These are phyloP conservation scores for Bombus confusus DNA, from an alignment of 1,140 invertebrate species.

Conservation along the genomic window DNA sequence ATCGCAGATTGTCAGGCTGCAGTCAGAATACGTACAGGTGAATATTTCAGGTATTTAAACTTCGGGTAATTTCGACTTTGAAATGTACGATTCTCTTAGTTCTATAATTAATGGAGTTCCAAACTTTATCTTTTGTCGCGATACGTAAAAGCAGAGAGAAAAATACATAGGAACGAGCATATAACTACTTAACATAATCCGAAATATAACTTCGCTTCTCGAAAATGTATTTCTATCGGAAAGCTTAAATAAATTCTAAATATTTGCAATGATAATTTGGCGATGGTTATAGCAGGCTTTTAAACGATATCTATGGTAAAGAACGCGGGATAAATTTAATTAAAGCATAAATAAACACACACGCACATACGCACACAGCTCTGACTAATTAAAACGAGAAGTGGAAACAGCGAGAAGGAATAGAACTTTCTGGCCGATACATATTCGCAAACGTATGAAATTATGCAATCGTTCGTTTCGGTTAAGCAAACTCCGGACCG, in stretches of 20 bases:
- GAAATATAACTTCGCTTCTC: neutral
- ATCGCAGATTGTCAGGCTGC: too few species aligned
- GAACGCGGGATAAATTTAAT: neutral
- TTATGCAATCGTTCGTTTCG: neutral
- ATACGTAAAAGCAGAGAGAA: too few species aligned
- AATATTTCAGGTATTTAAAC: too few species aligned
- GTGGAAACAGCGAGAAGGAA: neutral
- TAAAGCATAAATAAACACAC: neutral
- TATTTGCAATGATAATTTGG: neutral
- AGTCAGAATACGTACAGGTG: too few species aligned
- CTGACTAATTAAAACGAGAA: neutral
- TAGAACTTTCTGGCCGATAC: neutral
- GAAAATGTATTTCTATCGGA: neutral
- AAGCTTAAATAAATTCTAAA: neutral
- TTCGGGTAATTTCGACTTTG: too few species aligned
- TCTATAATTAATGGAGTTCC: too few species aligned
- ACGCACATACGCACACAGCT: neutral
- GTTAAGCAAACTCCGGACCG: neutral
- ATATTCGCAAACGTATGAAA: neutral
- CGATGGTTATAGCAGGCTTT: neutral
- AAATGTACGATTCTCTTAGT: too few species aligned
- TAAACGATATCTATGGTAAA: neutral
- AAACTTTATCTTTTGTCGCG: too few species aligned
- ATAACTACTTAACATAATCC: too few species aligned
- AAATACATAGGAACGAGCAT: too few species aligned